Evolutionary conservation across 2,888 invertebrate genomes (phyloP).

Genomic region (Rhingia rostrata): DNA sequence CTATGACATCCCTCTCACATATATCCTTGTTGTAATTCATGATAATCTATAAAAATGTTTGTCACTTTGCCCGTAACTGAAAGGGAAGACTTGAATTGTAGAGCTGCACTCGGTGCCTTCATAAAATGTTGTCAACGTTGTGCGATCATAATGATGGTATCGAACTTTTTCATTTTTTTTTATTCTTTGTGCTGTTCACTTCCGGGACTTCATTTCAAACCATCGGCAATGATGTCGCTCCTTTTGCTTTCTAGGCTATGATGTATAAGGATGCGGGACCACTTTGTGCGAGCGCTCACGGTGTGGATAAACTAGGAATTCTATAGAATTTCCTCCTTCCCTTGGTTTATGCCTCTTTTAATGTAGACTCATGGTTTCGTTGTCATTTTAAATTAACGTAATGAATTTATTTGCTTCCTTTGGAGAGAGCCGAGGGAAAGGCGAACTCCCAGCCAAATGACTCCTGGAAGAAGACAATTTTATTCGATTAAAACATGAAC

Average conservation of each 20-base stretch:
- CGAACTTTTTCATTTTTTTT: constrained; percentile 38
- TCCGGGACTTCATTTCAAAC: constrained; percentile 65
- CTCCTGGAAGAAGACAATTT: constrained; percentile 62
- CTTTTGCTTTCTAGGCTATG: background rate
- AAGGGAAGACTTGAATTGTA: constrained; percentile 15
- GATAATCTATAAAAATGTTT: constrained; percentile 57
- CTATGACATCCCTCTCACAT: background rate
- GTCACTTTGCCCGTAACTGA: constrained; percentile 33
- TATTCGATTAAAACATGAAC: constrained; percentile 59
- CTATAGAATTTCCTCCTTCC: constrained; percentile 13
- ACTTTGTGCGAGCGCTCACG: background rate
- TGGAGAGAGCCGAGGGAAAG: constrained; percentile 16
- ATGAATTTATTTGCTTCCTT: constrained; percentile 69
- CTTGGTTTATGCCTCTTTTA: constrained; percentile 1
- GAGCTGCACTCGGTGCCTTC: constrained; percentile 21
- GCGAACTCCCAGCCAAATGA: constrained; percentile 27
- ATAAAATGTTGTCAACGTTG: constrained; percentile 53
- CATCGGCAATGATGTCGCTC: constrained; percentile 47
- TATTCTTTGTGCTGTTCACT: constrained; percentile 50
- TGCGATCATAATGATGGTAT: constrained; percentile 41
- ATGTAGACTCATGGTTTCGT: constrained; percentile 53
- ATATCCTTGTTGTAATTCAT: background rate
- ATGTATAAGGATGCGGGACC: background rate
- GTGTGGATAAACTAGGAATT: constrained; percentile 45
- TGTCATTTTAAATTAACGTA: constrained; percentile 69